Evolutionary conservation across 2,888 invertebrate genomes (phyloP).

Genomic region (Nemotelus pantherinus): DNA sequence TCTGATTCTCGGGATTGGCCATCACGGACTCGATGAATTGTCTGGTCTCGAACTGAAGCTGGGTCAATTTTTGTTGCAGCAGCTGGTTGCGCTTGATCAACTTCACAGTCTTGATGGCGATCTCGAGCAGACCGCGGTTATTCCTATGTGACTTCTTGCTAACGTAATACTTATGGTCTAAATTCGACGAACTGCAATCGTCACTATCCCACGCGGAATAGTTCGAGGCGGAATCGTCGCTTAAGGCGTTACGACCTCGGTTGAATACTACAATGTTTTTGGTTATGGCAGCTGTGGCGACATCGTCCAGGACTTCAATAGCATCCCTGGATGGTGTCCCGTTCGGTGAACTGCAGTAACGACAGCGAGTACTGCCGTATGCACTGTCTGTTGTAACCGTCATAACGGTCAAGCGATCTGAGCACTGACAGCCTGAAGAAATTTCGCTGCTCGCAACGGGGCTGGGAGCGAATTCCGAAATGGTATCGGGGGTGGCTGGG

Average conservation of each 20-base stretch:
- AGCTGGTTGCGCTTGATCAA: slow-evolving; percentile 71
- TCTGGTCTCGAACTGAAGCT: slow-evolving; percentile 71
- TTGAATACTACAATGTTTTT: slow-evolving; percentile 38
- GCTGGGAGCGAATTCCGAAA: slow-evolving; percentile 7
- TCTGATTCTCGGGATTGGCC: slow-evolving; percentile 66
- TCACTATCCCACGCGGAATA: slow-evolving; percentile 28
- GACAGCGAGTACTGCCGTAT: slow-evolving; percentile 29
- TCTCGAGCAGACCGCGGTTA: slow-evolving; percentile 68
- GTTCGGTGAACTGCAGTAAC: slow-evolving; percentile 21
- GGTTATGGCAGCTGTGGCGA: neutral
- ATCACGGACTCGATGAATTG: slow-evolving; percentile 71
- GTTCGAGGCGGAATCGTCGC: slow-evolving; percentile 36
- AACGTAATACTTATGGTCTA: slow-evolving; percentile 6
- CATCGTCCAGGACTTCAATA: neutral
- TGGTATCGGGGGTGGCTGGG: neutral
- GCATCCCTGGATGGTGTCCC: neutral
- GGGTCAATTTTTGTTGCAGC: slow-evolving; percentile 70
- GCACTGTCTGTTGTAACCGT: slow-evolving; percentile 33
- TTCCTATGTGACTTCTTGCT: slow-evolving; percentile 45
- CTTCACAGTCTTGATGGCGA: slow-evolving; percentile 72
- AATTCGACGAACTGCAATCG: slow-evolving; percentile 3
- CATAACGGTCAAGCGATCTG: slow-evolving; percentile 22
- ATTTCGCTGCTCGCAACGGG: slow-evolving; percentile 1
- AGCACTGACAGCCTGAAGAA: slow-evolving; percentile 24
- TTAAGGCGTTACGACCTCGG: slow-evolving; percentile 22